Base-by-base conservation (phyloP, 2,888 invertebrate genomes). In the Dynastes maya region DNA sequence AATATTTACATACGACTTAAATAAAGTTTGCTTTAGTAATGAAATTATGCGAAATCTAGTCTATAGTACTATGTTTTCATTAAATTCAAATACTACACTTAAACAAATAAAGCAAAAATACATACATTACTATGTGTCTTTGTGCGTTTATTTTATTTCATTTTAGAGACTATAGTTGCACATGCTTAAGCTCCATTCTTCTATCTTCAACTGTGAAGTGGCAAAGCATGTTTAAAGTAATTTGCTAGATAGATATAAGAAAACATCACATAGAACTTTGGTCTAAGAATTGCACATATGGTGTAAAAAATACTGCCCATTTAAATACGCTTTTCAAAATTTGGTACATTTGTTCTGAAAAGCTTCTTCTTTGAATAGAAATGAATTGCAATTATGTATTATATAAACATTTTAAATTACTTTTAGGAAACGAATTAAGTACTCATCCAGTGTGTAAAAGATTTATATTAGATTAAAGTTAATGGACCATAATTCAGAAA, bases 191-290 rank as follows among this genome's bases (percentile, higher is more conserved):
- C 80, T 75, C 81, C 82, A 82, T 80, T 78, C 49, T 65, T 71
- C 55, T 71, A 61, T 37, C 45, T 45, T 58, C n/a, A 16, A 22
- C 32, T 40, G 65, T 78, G 81, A 80, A 81, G 78, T 81, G 78
- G 80, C 80, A 80, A 83, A 83, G 82, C 82, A 82, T 81, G 81
- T 80, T 78, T 74, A 77, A 79, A 79, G 78, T 58, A 68, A 68
- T 76, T 53, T 78, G 75, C 70, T 67, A 76, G 76, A 5, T 68
- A 68, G 9, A 71, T 49, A 49, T 37, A 61, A 64, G 72, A 78
- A 29, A 81, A 84, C 85, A 86, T 86, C 86, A 86, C 86, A 86
- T 83, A 82, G 82, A 84, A 86, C 86, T 86, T 86, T 86, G 86
- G 86, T 85, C 83, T 85, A 80, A 84, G 55, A 84, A 85, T 85